phyloP scores from a whole-genome alignment of 2,888 invertebrate genomes.

The Diplazon laetatorius region DNA sequence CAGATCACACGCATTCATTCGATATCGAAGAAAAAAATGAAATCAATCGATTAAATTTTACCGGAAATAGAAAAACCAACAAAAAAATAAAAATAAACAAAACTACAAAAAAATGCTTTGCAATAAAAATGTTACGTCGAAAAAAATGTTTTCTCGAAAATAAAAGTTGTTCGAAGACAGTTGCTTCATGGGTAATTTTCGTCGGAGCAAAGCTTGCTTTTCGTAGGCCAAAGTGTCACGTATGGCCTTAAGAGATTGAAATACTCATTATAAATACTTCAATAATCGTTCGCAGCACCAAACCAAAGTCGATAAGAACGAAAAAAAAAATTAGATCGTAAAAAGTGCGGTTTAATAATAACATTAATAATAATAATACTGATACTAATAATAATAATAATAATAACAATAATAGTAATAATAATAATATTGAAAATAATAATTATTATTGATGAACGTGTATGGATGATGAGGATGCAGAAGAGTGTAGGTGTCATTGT shows the following conservation, averaged over 20 bases:
- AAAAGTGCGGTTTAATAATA: conserved; percentile 24
- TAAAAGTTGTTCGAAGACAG: not conserved
- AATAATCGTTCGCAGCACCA: conserved; percentile 41
- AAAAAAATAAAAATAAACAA: too few species aligned
- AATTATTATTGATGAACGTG: conserved; percentile 28
- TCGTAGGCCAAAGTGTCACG: not conserved
- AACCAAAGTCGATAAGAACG: conserved; percentile 38
- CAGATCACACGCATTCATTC: not conserved
- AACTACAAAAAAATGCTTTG: too few species aligned
- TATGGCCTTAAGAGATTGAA: conserved; percentile 7
- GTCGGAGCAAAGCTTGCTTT: not conserved
- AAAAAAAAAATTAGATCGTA: conserved; percentile 44
- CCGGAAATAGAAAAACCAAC: too few species aligned
- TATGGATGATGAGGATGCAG: conserved; percentile 6
- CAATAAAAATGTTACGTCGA: too few species aligned
- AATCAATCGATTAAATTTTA: too few species aligned
- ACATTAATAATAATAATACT: conserved; percentile 13
- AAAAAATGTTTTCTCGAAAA: not conserved
- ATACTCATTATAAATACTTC: conserved; percentile 51
- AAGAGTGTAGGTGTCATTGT: conserved; percentile 36
- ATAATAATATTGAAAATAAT: not conserved
- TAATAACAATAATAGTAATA: not conserved
- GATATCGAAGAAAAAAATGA: too few species aligned
- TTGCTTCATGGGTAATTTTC: not conserved
- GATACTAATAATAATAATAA: too few species aligned